Evolutionary conservation across 1,140 invertebrate genomes (phyloP).

Genomic region (Bombus fervidus): DNA sequence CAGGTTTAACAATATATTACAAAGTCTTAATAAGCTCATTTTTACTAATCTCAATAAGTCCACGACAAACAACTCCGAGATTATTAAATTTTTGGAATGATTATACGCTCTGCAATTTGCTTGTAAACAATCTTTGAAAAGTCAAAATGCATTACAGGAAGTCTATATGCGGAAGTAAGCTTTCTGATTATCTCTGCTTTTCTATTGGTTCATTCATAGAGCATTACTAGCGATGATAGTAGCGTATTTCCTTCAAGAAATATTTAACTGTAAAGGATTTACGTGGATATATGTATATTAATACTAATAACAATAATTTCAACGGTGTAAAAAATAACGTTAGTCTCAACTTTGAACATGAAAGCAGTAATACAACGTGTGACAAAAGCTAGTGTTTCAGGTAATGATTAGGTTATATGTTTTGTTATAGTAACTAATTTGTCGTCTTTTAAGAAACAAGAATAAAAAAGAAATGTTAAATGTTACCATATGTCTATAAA

Average conservation of each 20-base stretch:
- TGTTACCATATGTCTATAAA: background rate
- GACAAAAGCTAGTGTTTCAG: conserved; percentile 87
- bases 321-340: background rate
- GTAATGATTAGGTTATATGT: conserved; percentile 78
- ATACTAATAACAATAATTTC: conserved; percentile 6
- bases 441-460: conserved; percentile 18
- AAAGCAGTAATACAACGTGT: conserved; percentile 90
- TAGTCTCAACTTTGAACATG: conserved; percentile 79
- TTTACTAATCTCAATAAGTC: conserved; percentile 30
- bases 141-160: conserved; percentile 71
- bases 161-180: conserved; percentile 67
- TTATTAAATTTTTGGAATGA: conserved; percentile 31
- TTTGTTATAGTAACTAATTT: conserved; percentile 24
- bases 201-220: conserved; percentile 59
- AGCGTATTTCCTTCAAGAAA: conserved; percentile 41
- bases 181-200: conserved; percentile 38
- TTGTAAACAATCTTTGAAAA: conserved; percentile 79
- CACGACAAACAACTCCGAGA: conserved; percentile 5
- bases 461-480: conserved; percentile 46
- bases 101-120: conserved; percentile 59
- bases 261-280: conserved; percentile 15
- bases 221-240: conserved; percentile 41
- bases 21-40: conserved; percentile 45
- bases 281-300: background rate
- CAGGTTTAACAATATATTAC: conserved; percentile 29